Evolutionary conservation across 2,797 vertebrate species (phyloP).

Genomic region (Jordanella pulchra): DNA sequence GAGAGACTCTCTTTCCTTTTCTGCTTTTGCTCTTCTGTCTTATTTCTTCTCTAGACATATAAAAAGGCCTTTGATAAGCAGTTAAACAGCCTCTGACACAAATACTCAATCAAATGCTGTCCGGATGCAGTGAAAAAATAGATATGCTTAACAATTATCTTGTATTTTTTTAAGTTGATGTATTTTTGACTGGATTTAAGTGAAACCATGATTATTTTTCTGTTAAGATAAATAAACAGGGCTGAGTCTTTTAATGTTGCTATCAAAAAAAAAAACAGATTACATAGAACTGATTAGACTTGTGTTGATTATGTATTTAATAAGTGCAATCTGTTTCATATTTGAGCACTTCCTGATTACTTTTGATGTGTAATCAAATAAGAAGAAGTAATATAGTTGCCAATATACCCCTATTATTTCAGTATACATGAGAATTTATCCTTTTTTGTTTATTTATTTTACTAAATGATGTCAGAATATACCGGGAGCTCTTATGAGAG

Average conservation of each 20-base stretch:
- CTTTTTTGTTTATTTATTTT: too few relatives aligned
- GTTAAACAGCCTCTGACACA: slow-evolving; percentile 47
- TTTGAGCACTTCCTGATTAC: background rate
- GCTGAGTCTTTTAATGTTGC: background rate
- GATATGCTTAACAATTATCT: slow-evolving; percentile 1
- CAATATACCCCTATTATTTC: background rate
- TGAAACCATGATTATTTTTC: slow-evolving; percentile 44
- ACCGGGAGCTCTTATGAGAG: too few relatives aligned
- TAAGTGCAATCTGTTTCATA: background rate
- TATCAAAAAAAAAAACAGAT: background rate
- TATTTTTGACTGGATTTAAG: slow-evolving; percentile 27
- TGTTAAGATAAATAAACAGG: slow-evolving; percentile 38
- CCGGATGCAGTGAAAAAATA: background rate
- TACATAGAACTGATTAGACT: background rate
- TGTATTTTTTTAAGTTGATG: background rate
- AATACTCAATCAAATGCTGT: slow-evolving; percentile 25
- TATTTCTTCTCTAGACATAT: slow-evolving; percentile 47
- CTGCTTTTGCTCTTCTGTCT: slow-evolving; percentile 43
- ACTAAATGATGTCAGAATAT: background rate
- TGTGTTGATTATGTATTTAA: background rate
- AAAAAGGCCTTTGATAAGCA: slow-evolving; percentile 53
- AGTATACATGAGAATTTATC: background rate
- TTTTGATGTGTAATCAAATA: background rate
- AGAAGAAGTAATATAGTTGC: background rate
- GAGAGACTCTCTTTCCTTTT: slow-evolving; percentile 65